Conservation (phyloP, 2,888 invertebrate species). For the Ectemnius continuus region DNA sequence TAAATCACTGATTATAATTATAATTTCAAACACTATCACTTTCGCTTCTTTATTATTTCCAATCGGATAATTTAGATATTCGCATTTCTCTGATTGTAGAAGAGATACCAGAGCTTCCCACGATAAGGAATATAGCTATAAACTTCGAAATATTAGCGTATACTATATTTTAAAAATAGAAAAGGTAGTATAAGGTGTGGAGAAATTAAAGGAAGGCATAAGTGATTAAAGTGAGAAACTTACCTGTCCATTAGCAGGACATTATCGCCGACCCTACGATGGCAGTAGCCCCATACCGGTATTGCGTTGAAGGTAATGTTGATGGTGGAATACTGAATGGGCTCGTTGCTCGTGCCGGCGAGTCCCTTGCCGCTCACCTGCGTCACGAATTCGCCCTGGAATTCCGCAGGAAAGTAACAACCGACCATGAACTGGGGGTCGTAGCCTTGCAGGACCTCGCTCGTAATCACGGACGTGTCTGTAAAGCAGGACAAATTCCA, state of each 20-base stretch:
- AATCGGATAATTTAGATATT: no score
- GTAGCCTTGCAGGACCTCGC: constrained; percentile 65
- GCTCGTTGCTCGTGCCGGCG: constrained; percentile 75
- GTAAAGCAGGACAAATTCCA: constrained; percentile 19
- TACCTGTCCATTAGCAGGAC: constrained; percentile 82
- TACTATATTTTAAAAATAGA: no score
- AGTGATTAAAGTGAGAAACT: constrained; percentile 55
- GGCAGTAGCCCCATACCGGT: constrained; percentile 84
- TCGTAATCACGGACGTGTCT: constrained; percentile 53
- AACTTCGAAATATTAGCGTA: no score
- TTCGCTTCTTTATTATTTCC: no score
- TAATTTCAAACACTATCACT: no score
- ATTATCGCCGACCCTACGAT: constrained; percentile 81
- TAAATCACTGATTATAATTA: no score
- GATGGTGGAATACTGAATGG: constrained; percentile 81
- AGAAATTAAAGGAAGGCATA: no score
- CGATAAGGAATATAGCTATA: no score
- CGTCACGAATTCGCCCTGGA: constrained; percentile 83
- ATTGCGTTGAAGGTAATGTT: constrained; percentile 83
- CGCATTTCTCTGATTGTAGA: no score
- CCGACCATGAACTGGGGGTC: constrained; percentile 73
- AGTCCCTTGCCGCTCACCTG: constrained; percentile 78
- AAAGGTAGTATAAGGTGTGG: no score
- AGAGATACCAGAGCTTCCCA: no score
- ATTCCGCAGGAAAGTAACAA: constrained; percentile 84